These are phyloP conservation scores for Acanthopleura granulata DNA, from an alignment of 2,888 invertebrate species.

Conservation along the genomic window DNA sequence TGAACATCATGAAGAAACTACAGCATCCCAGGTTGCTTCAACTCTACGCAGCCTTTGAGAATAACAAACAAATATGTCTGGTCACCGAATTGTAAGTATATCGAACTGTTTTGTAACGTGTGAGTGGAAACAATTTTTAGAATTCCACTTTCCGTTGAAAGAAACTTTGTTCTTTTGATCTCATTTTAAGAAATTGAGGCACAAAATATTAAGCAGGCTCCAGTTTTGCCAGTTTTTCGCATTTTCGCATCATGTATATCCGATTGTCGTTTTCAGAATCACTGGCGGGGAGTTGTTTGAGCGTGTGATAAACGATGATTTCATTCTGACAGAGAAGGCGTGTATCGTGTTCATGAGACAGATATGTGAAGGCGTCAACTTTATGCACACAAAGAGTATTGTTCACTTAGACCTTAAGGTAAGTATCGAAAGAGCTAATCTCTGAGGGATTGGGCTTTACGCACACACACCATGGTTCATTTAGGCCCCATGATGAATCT, in stretches of 20 bases:
- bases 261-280: slow-evolving; percentile 79
- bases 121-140: too few relatives aligned
- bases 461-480: slow-evolving; percentile 95
- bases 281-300: slow-evolving; percentile 99
- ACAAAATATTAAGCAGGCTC: too few relatives aligned
- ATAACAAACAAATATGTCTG: slow-evolving; percentile 90
- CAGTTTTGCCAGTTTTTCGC: too few relatives aligned
- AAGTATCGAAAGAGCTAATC: slow-evolving; percentile 85
- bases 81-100: slow-evolving; percentile 95
- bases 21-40: slow-evolving; percentile 97
- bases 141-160: too few relatives aligned
- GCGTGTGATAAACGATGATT: slow-evolving; percentile 98
- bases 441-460: slow-evolving; percentile 98
- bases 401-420: slow-evolving; percentile 98
- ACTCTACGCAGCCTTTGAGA: slow-evolving; percentile 93
- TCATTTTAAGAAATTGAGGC: too few relatives aligned
- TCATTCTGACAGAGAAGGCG: slow-evolving; percentile 94
- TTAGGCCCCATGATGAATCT: slow-evolving; percentile 91
- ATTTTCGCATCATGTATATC: too few relatives aligned
- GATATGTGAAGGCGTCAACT: slow-evolving; percentile 97
- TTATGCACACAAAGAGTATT: slow-evolving; percentile 95
- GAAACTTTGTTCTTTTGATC: too few relatives aligned
- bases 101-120: background rate
- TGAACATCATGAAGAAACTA: slow-evolving; percentile 94
- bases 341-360: slow-evolving; percentile 98